These are phyloP conservation scores for Gymnocypris eckloni DNA, from an alignment of 2,797 vertebrate species.

Conservation along the genomic window DNA sequence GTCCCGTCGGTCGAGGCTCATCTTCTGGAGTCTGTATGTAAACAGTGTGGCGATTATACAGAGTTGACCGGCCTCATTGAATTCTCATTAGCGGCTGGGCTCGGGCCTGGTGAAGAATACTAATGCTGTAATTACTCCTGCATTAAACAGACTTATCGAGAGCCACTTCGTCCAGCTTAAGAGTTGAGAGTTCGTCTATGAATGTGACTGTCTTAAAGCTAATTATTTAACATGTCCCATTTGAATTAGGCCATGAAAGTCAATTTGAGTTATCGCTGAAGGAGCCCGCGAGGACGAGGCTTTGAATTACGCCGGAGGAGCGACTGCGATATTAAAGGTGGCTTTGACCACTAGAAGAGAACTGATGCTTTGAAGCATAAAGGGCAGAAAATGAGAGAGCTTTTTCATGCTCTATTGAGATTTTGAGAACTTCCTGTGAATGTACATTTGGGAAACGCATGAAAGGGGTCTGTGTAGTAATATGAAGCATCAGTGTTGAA, in stretches of 20 bases:
- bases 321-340: slow-evolving; percentile 34
- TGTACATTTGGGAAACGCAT: not conserved
- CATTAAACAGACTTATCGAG: slow-evolving; percentile 55
- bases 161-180: slow-evolving; percentile 45
- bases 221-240: slow-evolving; percentile 58
- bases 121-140: slow-evolving; percentile 61
- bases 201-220: slow-evolving; percentile 52
- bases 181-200: slow-evolving; percentile 28
- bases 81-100: slow-evolving; percentile 53
- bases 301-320: slow-evolving; percentile 34
- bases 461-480: not conserved
- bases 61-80: slow-evolving; percentile 48
- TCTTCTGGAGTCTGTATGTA: slow-evolving; percentile 62
- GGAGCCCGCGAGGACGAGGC: slow-evolving; percentile 14
- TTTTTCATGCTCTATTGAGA: slow-evolving; percentile 6
- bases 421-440: slow-evolving; percentile 3
- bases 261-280: slow-evolving; percentile 57
- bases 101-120: slow-evolving; percentile 40
- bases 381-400: not conserved
- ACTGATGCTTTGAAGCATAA: slow-evolving; percentile 31
- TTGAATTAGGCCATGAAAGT: slow-evolving; percentile 53
- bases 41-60: slow-evolving; percentile 64
- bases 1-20: slow-evolving; percentile 61
- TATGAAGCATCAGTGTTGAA: not conserved
- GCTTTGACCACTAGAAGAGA: slow-evolving; percentile 33